A percentile compares a stretch with the other conserved stretches of the same genome.
These are phyloP conservation scores for Phodopus roborovskii DNA, from an alignment of 2,113 vertebrate species.

Conservation along the genomic window DNA sequence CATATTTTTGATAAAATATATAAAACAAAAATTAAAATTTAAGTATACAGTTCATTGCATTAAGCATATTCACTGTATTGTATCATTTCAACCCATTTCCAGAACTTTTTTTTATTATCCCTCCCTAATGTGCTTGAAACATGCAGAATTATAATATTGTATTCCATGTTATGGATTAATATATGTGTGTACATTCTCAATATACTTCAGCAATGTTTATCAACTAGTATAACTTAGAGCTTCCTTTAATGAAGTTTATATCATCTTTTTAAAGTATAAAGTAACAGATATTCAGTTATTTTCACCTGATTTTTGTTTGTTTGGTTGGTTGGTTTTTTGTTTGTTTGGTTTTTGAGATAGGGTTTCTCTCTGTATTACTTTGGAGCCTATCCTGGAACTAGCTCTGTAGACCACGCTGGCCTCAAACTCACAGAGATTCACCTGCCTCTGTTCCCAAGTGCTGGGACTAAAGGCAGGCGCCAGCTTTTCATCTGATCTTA, in stretches of 20 bases:
- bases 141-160: neutral
- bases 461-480: too few species aligned
- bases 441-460: too few species aligned
- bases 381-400: too few species aligned
- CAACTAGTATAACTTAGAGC: constrained; percentile 37
- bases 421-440: too few species aligned
- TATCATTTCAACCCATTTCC: neutral
- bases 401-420: too few species aligned
- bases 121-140: neutral
- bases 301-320: neutral
- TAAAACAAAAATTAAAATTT: constrained; percentile 24
- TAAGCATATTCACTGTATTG: neutral
- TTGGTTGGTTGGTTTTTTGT: too few species aligned
- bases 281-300: constrained; percentile 50
- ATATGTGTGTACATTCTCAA: constrained; percentile 20
- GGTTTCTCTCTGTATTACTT: too few species aligned
- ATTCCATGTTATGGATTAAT: constrained; percentile 6
- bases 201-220: constrained; percentile 25
- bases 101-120: constrained; percentile 8
- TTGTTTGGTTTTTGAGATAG: too few species aligned
- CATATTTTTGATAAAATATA: constrained; percentile 7
- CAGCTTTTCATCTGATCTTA: constrained; percentile 16
- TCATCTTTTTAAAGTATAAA: constrained; percentile 15
- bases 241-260: constrained; percentile 53
- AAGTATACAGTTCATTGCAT: neutral